Conservation (phyloP, 2,797 vertebrate species). For the Alfaro cultratus region DNA sequence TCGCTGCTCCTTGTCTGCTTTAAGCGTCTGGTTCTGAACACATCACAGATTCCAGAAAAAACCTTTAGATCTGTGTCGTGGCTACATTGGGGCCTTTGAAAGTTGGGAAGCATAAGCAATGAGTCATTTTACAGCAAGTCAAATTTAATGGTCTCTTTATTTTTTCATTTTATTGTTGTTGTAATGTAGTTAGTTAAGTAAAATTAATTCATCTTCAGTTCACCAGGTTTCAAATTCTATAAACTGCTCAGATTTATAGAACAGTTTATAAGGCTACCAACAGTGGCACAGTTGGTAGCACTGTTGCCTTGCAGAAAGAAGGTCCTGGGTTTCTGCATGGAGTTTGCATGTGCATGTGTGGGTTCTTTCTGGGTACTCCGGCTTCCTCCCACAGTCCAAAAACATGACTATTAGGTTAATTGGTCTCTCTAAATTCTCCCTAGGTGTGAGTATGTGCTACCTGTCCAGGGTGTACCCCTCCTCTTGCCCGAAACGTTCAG, state of each 20-base stretch:
- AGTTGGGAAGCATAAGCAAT: conserved; percentile 38
- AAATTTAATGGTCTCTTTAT: conserved; percentile 7
- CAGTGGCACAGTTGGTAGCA: too few relatives aligned
- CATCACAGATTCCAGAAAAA: conserved; percentile 13
- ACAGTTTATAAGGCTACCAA: too few relatives aligned
- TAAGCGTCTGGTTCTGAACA: conserved; percentile 23
- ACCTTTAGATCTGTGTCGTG: conserved; percentile 9
- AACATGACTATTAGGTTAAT: too few relatives aligned
- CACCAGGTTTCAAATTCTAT: neutral
- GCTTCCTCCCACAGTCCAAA: too few relatives aligned
- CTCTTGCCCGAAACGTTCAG: too few relatives aligned
- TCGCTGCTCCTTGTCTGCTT: neutral
- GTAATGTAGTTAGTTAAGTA: neutral
- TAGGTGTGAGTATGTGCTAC: too few relatives aligned
- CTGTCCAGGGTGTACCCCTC: too few relatives aligned
- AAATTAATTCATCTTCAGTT: neutral
- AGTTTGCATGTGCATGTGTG: too few relatives aligned
- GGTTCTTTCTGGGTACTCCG: too few relatives aligned
- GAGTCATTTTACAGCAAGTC: conserved; percentile 31
- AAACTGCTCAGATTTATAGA: neutral
- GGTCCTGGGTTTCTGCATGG: too few relatives aligned
- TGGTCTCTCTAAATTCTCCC: too few relatives aligned
- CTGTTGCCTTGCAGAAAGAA: too few relatives aligned
- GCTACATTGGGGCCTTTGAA: conserved; percentile 23
- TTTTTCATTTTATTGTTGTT: neutral